These are phyloP conservation scores for Allygus modestus DNA, from an alignment of 2,888 invertebrate genomes.

Conservation along the genomic window DNA sequence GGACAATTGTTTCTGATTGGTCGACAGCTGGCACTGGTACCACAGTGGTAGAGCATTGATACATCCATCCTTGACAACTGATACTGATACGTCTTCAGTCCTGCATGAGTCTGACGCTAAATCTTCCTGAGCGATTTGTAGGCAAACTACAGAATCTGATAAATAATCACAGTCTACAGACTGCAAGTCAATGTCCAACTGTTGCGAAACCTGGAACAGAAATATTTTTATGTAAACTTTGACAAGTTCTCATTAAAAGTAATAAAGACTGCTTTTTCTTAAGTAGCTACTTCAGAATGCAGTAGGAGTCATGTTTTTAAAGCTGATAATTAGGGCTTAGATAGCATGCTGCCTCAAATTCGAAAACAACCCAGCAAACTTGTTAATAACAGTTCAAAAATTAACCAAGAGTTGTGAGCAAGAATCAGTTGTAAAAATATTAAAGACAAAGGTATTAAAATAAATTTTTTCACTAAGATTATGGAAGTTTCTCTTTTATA, in stretches of 20 bases:
- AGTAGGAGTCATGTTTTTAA: too few relatives aligned
- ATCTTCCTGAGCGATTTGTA: constrained; percentile 22
- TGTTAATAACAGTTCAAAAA: too few relatives aligned
- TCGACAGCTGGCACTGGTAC: constrained; percentile 75
- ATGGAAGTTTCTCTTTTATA: too few relatives aligned
- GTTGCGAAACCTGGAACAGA: constrained; percentile 75
- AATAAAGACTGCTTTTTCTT: too few relatives aligned
- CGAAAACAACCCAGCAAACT: too few relatives aligned
- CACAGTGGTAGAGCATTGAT: constrained; percentile 78
- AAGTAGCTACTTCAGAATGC: too few relatives aligned
- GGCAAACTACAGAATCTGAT: constrained; percentile 71
- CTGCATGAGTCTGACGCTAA: background rate
- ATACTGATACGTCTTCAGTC: constrained; percentile 71
- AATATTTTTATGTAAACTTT: constrained; percentile 69
- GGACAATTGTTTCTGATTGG: constrained; percentile 74
- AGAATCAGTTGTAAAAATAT: too few relatives aligned
- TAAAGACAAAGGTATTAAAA: too few relatives aligned
- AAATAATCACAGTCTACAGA: constrained; percentile 75
- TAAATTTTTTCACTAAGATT: too few relatives aligned
- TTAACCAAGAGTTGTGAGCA: too few relatives aligned
- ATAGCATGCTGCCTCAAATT: too few relatives aligned
- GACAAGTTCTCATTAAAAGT: constrained; percentile 60
- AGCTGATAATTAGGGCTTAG: too few relatives aligned
- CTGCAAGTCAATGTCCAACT: constrained; percentile 76
- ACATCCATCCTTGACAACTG: constrained; percentile 74